Percentiles rank a stretch among this genome's conserved stretches.
Conservation (phyloP, 2,888 invertebrate species). For the Protonemura montana region DNA sequence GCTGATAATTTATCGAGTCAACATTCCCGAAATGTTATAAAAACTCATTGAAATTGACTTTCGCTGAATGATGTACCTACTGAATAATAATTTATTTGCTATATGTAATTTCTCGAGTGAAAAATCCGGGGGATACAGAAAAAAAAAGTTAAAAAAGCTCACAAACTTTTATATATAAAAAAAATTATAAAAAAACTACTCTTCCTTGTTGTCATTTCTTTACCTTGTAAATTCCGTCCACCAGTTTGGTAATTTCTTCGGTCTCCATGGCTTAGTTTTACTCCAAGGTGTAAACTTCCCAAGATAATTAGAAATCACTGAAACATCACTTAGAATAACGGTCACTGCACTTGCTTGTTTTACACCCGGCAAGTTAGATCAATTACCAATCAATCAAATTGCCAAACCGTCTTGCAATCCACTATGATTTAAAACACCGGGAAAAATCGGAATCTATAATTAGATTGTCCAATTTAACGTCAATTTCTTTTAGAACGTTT, state of each 20-base stretch:
- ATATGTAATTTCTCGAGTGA: too few species aligned
- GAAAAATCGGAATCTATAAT: background rate
- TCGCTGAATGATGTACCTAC: too few species aligned
- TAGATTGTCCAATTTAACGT: background rate
- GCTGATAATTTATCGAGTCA: too few species aligned
- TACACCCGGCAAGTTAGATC: background rate
- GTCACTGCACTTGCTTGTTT: background rate
- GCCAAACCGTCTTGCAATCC: background rate
- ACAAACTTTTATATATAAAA: too few species aligned
- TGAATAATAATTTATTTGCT: too few species aligned
- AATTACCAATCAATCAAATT: background rate
- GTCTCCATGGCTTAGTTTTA: conserved; percentile 71
- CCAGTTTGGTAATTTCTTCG: conserved; percentile 88
- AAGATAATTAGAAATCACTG: background rate
- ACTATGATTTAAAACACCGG: background rate
- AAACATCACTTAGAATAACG: background rate
- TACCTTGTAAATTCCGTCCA: conserved; percentile 92
- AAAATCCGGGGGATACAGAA: too few species aligned
- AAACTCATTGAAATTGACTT: too few species aligned
- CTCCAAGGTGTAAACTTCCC: background rate
- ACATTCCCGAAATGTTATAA: too few species aligned
- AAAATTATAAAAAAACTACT: too few species aligned
- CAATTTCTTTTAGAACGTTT: background rate
- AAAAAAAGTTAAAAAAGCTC: too few species aligned
- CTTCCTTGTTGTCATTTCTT: conserved; percentile 51